Evolutionary conservation across 2,113 vertebrate genomes (phyloP), one percentile per base, ranked within the genome.

Genomic region (Otus sunia): DNA sequence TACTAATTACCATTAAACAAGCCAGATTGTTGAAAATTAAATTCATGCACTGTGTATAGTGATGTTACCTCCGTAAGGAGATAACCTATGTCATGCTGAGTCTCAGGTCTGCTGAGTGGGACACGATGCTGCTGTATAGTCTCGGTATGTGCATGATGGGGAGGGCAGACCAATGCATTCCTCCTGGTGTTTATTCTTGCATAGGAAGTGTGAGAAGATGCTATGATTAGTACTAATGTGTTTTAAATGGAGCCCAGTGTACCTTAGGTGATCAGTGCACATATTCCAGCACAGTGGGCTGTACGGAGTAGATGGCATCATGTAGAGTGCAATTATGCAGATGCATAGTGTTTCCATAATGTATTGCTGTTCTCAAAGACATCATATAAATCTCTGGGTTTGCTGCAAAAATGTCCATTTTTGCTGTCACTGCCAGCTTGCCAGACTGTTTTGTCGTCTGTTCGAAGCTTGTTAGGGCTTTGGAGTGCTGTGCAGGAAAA

Each of bases 401-500:
- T 94, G 41, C 77, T 93, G 64, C 83, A 94, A 63, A 96, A 88
- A 53, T 60, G 59, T 47, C 79, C 29, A 56, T 87, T 83, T 92
- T 62, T 81, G 41, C 52, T 95, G 72, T 86, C 47, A 16, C 36
- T 92, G 73, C 79, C 88, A 93, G 47, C 68, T 80, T 83, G 66
- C 62, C 85, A 94, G 71, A 17, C 43, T 90, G 81, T 90, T 93
- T 25, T 91, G 63, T 93, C 25, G 0, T 92, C 88, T 94, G 88
- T 91, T 81, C 68, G 56, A 78, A 89, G 79, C 95, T 97, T 91
- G 86, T 92, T 96, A 88, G 55, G 60, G 72, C 47, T 83, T 91
- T 74, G 76, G 92, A 86, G 76, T 43, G 27, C 72, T 72, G 79
- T 20, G 91, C 76, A n/a, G 60, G 37, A 45, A 88, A 74, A 78